Base-by-base conservation (phyloP, 1,140 invertebrate species). In the Cydia amplana region DNA sequence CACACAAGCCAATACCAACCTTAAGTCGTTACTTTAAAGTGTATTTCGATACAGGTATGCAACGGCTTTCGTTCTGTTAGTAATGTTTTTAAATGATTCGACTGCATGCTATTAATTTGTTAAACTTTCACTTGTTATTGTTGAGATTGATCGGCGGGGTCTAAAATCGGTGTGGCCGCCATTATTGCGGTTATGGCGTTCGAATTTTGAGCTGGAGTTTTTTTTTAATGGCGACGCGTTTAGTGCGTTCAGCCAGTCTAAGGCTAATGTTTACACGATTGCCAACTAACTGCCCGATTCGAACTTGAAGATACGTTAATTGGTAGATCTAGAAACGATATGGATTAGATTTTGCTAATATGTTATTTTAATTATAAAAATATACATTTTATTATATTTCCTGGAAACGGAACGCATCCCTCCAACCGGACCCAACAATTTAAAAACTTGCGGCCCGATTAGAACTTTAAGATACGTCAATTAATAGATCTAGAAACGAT, bases 61-160 rank as follows among this genome's bases (percentile, higher is more conserved):
- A 32, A 25, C 16, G 64, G 65, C 65, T 70, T 70, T 70, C 65
- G 65, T 36, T 70, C 65, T 70, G 65, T 36, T 70, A 16, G 65
- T 70, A 70, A 70, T 70, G 65, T 70, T 70, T 70, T 70, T 70
- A 70, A 70, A 70, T 70, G 65, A 70, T 70, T 18, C n/a, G 28
- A 70, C 65, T 32, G 65, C 32, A 70, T 70, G 65, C 65, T 70
- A 36, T 70, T 70, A 36, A 70, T 70, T 70, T 70, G 55, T 60
- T 23, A 60, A 70, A 70, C 65, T 70, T 70, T 70, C 65, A 70
- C 65, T 70, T 18, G 65, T 70, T 70, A 70, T 36, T 70, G 64
- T 67, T 67, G 28, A 36, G 65, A 36, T 36, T 36, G n/a, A 70
- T 18, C 28, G 65, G 4, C 55, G 55, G 20, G 55, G 55, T 23